These are phyloP conservation scores for Drosophila obscura DNA, from an alignment of 1,140 invertebrate species.

Conservation along the genomic window DNA sequence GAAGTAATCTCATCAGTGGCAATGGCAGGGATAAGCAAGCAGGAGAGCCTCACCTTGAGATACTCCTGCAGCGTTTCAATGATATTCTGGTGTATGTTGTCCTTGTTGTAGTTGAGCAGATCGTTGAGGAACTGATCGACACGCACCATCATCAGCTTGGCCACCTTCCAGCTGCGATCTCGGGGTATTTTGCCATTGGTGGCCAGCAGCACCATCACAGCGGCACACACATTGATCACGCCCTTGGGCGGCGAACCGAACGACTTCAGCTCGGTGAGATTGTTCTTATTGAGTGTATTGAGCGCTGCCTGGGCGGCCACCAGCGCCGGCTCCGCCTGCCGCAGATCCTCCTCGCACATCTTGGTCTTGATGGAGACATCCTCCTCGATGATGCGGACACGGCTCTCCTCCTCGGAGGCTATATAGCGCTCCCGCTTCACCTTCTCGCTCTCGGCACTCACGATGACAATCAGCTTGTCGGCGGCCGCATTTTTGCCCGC, in stretches of 20 bases:
- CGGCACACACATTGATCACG: conserved; percentile 93
- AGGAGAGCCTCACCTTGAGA: conserved; percentile 65
- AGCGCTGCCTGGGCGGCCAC: conserved; percentile 94
- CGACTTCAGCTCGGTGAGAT: conserved; percentile 97
- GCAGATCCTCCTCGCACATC: conserved; percentile 95
- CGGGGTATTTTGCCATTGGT: conserved; percentile 95
- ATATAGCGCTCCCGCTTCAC: conserved; percentile 92
- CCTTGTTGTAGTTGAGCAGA: conserved; percentile 96
- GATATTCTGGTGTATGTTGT: conserved; percentile 95
- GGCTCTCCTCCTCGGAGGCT: conserved; percentile 93
- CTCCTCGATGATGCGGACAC: conserved; percentile 94
- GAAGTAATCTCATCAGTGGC: background rate
- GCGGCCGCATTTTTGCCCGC: conserved; percentile 95
- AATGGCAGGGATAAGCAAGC: too few relatives aligned
- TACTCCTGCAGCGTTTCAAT: conserved; percentile 88
- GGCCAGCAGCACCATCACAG: conserved; percentile 94
- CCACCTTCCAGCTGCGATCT: conserved; percentile 96
- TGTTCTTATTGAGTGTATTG: conserved; percentile 96
- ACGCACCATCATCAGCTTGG: conserved; percentile 89
- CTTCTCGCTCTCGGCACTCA: conserved; percentile 95
- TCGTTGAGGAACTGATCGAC: conserved; percentile 93
- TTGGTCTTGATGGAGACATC: conserved; percentile 90
- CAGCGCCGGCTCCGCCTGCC: conserved; percentile 96
- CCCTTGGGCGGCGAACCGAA: conserved; percentile 94
- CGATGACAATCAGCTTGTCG: conserved; percentile 93